Evolutionary conservation across 2,797 vertebrate species (phyloP), one percentile per base, ranked within the genome.

Genomic region (Pachyuromys duprasi): DNA sequence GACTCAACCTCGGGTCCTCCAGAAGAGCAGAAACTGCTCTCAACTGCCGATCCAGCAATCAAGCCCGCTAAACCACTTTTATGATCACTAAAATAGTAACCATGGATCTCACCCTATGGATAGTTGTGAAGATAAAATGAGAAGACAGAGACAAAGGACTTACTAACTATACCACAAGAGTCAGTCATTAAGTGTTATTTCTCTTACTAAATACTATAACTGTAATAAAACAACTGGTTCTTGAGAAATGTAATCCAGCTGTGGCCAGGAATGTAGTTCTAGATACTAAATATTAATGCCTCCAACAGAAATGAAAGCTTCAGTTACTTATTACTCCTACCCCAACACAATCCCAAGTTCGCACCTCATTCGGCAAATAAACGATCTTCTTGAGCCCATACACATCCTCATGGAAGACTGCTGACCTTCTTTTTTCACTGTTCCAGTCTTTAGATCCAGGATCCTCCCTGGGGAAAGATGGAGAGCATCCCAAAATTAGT

Each of bases 361-460:
- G 86, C 2, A 67, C 99, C 99, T 99, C 99, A 99, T 99, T 76
- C 99, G 98, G 97, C 99, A 99, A 97, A 99, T 99, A 98, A 99
- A 99, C 0, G 99, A 99, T 31, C 99, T 99, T 2, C 99, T 98
- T 0, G 99, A 99, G 24, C 99, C 99, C 99, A 99, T 99, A 72
- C 99, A 99, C 99, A 99, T 99, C 98, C 99, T 99, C 98, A 99
- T 99, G 75, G 99, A 99, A 0, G 99, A 98, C 97, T 99, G 99
- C 95, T 99, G 99, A 9, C 99, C 99, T 97, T 99, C 99, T 96
- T 99, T 99, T 98, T 99, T 99, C 91, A 99, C 99, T 0, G 99
- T 99, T 24, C 99, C 99, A 0, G 99, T 99, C 98, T 99, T 99
- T 93, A 99, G 96, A 94, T 99, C 99, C 42, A 99, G 98, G 98